Evolutionary conservation across 2,113 vertebrate genomes (phyloP).

Genomic region (Capreolus pygargus): DNA sequence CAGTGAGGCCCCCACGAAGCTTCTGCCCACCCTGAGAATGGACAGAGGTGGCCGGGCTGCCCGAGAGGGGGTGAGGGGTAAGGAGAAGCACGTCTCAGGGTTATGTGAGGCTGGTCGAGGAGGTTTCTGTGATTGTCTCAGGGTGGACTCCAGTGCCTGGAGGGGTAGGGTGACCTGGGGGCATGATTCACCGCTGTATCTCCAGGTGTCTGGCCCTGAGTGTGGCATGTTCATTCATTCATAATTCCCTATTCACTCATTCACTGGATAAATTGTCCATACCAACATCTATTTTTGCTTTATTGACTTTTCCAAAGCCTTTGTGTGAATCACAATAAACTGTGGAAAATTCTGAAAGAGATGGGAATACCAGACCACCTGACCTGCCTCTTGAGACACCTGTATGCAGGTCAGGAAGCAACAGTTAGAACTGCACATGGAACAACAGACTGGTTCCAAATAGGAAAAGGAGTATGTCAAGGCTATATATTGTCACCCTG

Average conservation of each 20-base stretch:
- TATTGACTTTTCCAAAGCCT: no score
- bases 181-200: neutral
- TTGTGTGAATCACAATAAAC: no score
- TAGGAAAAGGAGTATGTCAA: no score
- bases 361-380: no score
- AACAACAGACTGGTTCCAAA: no score
- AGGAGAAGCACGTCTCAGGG: neutral
- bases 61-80: neutral
- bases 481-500: no score
- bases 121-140: neutral
- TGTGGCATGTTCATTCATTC: neutral
- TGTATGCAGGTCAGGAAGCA: no score
- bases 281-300: no score
- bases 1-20: neutral
- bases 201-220: neutral
- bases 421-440: no score
- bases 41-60: neutral
- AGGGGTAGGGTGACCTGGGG: neutral
- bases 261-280: neutral
- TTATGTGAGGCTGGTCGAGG: neutral
- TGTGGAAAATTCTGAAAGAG: no score
- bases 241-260: neutral
- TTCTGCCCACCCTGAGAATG: neutral
- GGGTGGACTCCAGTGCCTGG: neutral
- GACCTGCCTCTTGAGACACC: no score